Evolutionary conservation across 2,888 invertebrate genomes (phyloP).

Genomic region (Apocheima hispidaria): DNA sequence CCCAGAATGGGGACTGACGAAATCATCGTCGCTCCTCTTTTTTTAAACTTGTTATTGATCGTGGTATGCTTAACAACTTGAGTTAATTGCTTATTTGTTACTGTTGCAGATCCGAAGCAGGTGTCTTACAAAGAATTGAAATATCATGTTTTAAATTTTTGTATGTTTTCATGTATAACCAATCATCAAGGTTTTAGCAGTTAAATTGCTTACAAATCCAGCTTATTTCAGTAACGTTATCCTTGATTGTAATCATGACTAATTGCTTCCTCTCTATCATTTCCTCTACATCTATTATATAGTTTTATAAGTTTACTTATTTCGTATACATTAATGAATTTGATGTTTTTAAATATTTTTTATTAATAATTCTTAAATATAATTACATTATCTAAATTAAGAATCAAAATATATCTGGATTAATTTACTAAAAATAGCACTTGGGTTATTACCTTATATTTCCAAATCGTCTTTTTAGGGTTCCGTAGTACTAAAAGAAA

Average conservation of each 20-base stretch:
- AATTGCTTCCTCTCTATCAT: constrained; percentile 55
- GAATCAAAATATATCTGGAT: too few species aligned
- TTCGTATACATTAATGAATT: background rate
- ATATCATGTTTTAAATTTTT: background rate
- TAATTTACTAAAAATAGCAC: too few species aligned
- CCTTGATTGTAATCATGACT: constrained; percentile 62
- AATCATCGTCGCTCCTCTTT: constrained; percentile 58
- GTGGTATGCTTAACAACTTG: background rate
- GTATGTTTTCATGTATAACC: background rate
- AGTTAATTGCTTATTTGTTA: background rate
- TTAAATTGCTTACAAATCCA: constrained; percentile 46
- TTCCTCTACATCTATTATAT: background rate
- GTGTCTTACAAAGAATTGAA: too few species aligned
- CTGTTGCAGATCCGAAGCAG: background rate
- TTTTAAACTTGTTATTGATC: background rate
- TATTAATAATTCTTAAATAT: too few species aligned
- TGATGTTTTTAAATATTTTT: too few species aligned
- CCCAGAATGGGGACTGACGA: constrained; percentile 58
- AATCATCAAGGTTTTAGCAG: constrained; percentile 1
- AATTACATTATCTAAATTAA: too few species aligned
- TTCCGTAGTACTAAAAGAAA: too few species aligned
- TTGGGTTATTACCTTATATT: too few species aligned
- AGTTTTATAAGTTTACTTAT: too few species aligned
- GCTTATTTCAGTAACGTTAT: constrained; percentile 53
- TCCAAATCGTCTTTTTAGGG: too few species aligned